phyloP scores from a whole-genome alignment of 2,797 vertebrate genomes.

The Neomorphus geoffroyi region DNA sequence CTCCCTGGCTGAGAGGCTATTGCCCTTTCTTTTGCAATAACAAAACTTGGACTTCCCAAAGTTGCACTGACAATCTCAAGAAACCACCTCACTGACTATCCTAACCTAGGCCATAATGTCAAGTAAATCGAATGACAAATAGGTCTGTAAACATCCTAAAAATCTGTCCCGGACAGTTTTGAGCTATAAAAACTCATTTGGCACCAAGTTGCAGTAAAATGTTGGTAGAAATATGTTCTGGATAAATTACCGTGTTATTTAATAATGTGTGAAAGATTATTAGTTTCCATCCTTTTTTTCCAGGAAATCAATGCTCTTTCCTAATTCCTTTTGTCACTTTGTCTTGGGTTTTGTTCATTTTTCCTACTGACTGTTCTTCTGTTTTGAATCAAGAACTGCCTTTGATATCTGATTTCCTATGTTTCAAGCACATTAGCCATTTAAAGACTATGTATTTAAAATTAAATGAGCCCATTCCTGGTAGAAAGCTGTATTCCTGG shows the following conservation, averaged over 20 bases:
- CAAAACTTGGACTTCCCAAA: not conserved
- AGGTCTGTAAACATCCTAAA: not conserved
- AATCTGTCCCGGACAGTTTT: not conserved
- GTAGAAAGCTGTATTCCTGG: not conserved
- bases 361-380: not conserved
- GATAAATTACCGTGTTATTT: conserved; percentile 4
- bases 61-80: not conserved
- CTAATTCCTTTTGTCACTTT: not conserved
- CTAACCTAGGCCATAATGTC: not conserved
- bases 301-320: not conserved
- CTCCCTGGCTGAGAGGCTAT: not conserved
- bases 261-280: not conserved
- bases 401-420: conserved; percentile 1
- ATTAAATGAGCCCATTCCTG: not conserved
- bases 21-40: not conserved
- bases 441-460: not conserved
- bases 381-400: not conserved
- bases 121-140: not conserved
- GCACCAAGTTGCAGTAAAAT: not conserved
- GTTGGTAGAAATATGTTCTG: not conserved
- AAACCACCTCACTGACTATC: not conserved
- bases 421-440: conserved; percentile 1
- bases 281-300: not conserved
- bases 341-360: not conserved
- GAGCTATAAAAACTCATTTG: not conserved